Conservation (phyloP, 2,888 invertebrate genomes). For the Metallyticus violacea region DNA sequence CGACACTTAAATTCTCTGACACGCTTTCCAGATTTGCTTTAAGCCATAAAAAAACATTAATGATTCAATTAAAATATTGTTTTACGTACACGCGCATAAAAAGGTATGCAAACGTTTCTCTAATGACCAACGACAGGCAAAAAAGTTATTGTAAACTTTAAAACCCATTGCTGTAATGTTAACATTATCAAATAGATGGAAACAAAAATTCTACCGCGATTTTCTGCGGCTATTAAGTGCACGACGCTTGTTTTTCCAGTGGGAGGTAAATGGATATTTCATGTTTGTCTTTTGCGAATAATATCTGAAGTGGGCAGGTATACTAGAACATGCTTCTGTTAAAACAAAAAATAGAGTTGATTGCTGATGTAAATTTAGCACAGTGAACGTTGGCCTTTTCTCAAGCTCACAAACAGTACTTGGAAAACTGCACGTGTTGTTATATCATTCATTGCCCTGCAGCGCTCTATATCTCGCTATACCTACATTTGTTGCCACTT, state of each 20-base stretch:
- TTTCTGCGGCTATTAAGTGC: neutral
- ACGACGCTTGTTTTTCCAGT: neutral
- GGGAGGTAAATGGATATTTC: neutral
- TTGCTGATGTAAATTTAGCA: neutral
- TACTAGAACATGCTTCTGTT: neutral
- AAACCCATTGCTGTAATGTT: too few species aligned
- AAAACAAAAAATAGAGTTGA: neutral
- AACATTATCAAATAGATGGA: too few species aligned
- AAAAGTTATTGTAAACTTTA: too few species aligned
- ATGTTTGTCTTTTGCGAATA: neutral
- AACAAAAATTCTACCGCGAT: neutral
- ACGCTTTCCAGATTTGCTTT: too few species aligned
- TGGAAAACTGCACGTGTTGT: neutral
- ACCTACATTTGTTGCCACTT: neutral
- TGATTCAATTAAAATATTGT: too few species aligned
- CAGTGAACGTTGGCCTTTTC: neutral
- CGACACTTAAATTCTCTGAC: too few species aligned
- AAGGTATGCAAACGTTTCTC: too few species aligned
- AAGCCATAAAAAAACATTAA: too few species aligned
- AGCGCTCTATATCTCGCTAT: neutral
- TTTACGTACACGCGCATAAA: too few species aligned
- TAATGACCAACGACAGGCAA: too few species aligned
- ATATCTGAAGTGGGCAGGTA: neutral
- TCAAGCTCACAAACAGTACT: neutral
- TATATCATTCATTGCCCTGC: neutral